Evolutionary conservation across 2,797 vertebrate species (phyloP), one percentile per base, ranked within the genome.

Genomic region (Carcharodon carcharias): DNA sequence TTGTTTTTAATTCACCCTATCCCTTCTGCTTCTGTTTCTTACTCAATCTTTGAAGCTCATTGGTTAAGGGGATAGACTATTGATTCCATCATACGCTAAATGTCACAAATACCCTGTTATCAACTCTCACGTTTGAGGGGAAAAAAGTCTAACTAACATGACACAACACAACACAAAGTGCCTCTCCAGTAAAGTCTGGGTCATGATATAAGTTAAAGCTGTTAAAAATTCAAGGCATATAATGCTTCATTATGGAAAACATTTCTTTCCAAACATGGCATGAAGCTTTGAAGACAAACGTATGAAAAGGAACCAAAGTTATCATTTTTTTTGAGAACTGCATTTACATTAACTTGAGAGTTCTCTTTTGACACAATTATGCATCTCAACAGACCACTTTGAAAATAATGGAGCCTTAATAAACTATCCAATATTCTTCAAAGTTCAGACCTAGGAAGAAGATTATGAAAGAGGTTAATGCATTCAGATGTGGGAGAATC

Each of bases 301-400:
- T 50, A 85, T 85, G 40, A 85, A 50, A 82, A 82, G n/a, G 40
- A 40, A 85, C 40, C 71, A 85, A 85, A 50, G 21, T 50, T 50
- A 8, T 9, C 82, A 26, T 23, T 50, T 45, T 45, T 85, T 85
- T 85, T 85, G 82, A 85, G 82, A 85, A 85, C 45, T 85, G 82
- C 45, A 85, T 50, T 85, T 85, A 85, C 82, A 85, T 85, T 50
- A 85, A 85, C 40, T 85, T 50, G 18, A 85, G 73, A 77, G 45
- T 50, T 85, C 82, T 23, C 45, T 85, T 85, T 85, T 85, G 82
- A 85, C 45, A 82, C 80, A 85, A 85, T 85, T 85, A 85, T 85
- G 40, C 5, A 6, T 85, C 45, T 85, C 45, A 85, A 85, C 45
- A 85, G 82, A 85, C 82, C 40, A 85, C 40, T 85, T 11, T 21